Evolutionary conservation across 2,113 vertebrate genomes (phyloP).

Genomic region (Epinephelus fuscoguttatus): DNA sequence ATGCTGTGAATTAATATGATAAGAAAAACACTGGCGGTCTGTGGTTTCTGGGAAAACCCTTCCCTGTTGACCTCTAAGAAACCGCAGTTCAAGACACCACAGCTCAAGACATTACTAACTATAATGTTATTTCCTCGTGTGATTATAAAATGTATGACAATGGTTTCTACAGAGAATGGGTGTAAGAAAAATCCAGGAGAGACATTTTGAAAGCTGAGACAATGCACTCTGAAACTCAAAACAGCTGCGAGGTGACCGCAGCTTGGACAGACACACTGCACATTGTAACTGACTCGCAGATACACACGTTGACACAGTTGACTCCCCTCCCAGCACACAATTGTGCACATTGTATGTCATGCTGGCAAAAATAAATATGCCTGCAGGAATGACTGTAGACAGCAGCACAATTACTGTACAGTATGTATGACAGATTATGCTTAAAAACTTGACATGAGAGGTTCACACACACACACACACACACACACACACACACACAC

Average conservation of each 20-base stretch:
- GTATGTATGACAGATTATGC: constrained; percentile 41
- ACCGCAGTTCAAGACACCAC: background rate
- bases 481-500: constrained; percentile 3
- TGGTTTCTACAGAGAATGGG: background rate
- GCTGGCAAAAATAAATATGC: constrained; percentile 26
- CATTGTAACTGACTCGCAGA: constrained; percentile 6
- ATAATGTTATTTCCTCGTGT: constrained; percentile 2
- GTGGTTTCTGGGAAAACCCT: background rate
- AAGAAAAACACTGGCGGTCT: background rate
- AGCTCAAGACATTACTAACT: background rate
- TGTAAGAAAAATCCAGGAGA: background rate
- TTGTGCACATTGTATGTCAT: constrained; percentile 2
- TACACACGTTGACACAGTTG: background rate
- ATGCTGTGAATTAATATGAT: background rate
- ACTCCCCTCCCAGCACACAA: constrained; percentile 8
- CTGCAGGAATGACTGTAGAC: constrained; percentile 34
- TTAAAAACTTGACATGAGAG: constrained; percentile 28
- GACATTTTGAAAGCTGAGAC: constrained; percentile 27
- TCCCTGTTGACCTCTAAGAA: constrained; percentile 7
- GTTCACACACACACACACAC: constrained; percentile 6
- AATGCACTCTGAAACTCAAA: constrained; percentile 15
- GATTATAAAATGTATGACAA: background rate
- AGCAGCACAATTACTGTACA: constrained; percentile 33
- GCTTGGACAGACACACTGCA: background rate
- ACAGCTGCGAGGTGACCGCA: constrained; percentile 40